Evolutionary conservation across 2,797 vertebrate species (phyloP).

Genomic region (Caiman crocodilus): DNA sequence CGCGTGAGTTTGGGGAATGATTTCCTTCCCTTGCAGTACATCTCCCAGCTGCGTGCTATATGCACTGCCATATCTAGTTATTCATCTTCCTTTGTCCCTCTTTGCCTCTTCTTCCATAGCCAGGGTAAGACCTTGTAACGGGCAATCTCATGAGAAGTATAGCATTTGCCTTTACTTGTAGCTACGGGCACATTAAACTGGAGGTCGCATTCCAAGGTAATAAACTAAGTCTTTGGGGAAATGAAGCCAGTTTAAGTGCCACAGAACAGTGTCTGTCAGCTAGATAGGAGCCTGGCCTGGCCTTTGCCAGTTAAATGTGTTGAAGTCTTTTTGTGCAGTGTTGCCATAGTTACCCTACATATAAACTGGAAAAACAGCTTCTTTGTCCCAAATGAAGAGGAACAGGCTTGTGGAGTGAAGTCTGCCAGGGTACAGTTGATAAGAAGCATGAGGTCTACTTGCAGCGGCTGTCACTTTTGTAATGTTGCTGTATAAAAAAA

Average conservation of each 20-base stretch:
- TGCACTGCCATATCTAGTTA: background rate
- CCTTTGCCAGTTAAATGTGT: slow-evolving; percentile 39
- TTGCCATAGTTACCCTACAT: slow-evolving; percentile 70
- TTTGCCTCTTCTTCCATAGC: background rate
- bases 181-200: slow-evolving; percentile 25
- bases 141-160: slow-evolving; percentile 8
- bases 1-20: slow-evolving; percentile 16
- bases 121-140: slow-evolving; percentile 39
- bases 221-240: slow-evolving; percentile 52
- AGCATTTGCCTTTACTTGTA: background rate
- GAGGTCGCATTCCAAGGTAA: slow-evolving; percentile 34
- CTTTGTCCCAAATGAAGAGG: slow-evolving; percentile 69
- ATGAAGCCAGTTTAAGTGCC: slow-evolving; percentile 16
- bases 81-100: slow-evolving; percentile 38
- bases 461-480: slow-evolving; percentile 1
- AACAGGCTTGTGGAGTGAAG: slow-evolving; percentile 53
- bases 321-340: slow-evolving; percentile 67
- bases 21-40: background rate
- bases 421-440: background rate
- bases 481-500: background rate
- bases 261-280: slow-evolving; percentile 33
- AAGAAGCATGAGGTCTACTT: background rate
- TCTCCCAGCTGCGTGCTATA: background rate
- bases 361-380: slow-evolving; percentile 66
- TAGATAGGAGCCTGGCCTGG: slow-evolving; percentile 28